These are phyloP conservation scores for Drosophila melanogaster DNA, from an alignment of 1,140 invertebrate species.

Conservation along the genomic window Release_6_plus_ISO1_MT NT_037436.4:14279001-14279500, in stretches of 20 bases:
- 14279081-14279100: conserved; percentile 82
- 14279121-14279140: conserved; percentile 77
- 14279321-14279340: conserved; percentile 74
- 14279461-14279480: conserved; percentile 34
- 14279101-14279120: conserved; percentile 77
- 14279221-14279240: conserved; percentile 78
- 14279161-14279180: conserved; percentile 45
- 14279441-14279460: conserved; percentile 23
- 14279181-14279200: not conserved
- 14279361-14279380: conserved; percentile 43
- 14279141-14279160: conserved; percentile 77
- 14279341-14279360: conserved; percentile 66
- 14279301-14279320: conserved; percentile 20
- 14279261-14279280: conserved; percentile 74
- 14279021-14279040: conserved; percentile 15
- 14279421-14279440: conserved; percentile 30
- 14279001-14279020: conserved; percentile 34
- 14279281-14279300: conserved; percentile 29
- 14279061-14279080: conserved; percentile 60
- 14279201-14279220: conserved; percentile 48
- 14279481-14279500: conserved; percentile 18
- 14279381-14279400: not conserved
- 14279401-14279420: conserved; percentile 16
- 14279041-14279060: conserved; percentile 17
- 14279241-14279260: conserved; percentile 41